A percentile compares a stretch with the other conserved stretches of the same genome.
These are phyloP conservation scores for Notothenia rossii DNA, from an alignment of 2,113 vertebrate species.

Conservation along the genomic window DNA sequence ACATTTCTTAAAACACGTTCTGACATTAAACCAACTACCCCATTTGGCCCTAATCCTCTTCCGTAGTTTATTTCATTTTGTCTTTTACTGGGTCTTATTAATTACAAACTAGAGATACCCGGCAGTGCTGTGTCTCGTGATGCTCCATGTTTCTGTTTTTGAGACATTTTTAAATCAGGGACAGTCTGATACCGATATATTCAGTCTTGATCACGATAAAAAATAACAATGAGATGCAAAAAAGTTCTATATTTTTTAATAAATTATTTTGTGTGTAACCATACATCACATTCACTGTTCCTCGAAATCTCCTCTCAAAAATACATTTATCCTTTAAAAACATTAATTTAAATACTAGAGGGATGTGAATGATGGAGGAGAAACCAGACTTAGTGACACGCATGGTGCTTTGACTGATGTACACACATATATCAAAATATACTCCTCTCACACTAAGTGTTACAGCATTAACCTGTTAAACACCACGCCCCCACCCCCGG, in stretches of 20 bases:
- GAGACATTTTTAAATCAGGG: no score
- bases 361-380: background rate
- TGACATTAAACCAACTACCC: no score
- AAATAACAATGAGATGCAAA: slow-evolving; percentile 82
- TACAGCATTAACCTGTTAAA: background rate
- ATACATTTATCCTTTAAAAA: background rate
- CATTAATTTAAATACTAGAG: background rate
- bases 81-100: no score
- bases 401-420: no score
- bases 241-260: slow-evolving; percentile 92
- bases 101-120: no score
- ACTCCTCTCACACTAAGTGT: background rate
- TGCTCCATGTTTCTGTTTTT: slow-evolving; percentile 14
- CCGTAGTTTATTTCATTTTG: no score
- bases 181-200: no score
- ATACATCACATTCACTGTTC: slow-evolving; percentile 33
- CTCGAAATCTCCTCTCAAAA: background rate
- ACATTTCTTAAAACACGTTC: no score
- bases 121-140: slow-evolving; percentile 42
- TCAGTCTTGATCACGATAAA: slow-evolving; percentile 76
- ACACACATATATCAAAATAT: slow-evolving; percentile 1
- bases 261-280: slow-evolving; percentile 83
- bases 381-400: no score
- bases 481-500: no score
- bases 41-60: no score